Base-by-base conservation (phyloP, 2,797 vertebrate species). In the Miichthys miiuy region DNA sequence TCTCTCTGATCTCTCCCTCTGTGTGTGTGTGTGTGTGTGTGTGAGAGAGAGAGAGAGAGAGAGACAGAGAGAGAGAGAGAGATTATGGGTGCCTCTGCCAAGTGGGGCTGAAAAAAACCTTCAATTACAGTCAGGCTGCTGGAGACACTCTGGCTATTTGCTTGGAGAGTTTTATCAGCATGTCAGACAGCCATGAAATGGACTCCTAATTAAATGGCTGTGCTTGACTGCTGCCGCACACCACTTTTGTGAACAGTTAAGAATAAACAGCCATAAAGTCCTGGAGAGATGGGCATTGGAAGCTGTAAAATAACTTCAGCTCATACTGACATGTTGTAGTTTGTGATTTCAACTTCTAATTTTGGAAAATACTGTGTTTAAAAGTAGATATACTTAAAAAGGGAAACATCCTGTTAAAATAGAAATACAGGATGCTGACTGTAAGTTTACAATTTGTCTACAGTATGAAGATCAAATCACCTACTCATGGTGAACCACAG, bases 121-220 rank as follows among this genome's bases (percentile, higher is more conserved):
- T 88, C 84, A 92, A 87, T 93, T 94, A 88, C 88, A 85, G 80
- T 30, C 70, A 77, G 74, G 79, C 72, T 90, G 81, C 87, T 77
- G 85, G 87, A 89, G 87, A 86, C 82, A 88, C 62, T 91, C 63
- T 18, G 80, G 58, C 79, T 79, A 79, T 90, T 91, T 91, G 83
- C 92, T 92, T 88, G 80, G 77, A 85, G 79, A 79, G 83, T 90
- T 92, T 92, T 87, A 91, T 91, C 86, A 85, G 85, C 78, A 87
- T 85, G 72, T 92, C 74, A 86, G 69, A 86, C 41, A 64, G 70
- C 78, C 86, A 90, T 82, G 68, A 87, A 92, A 89, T 88, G 70
- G 82, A 84, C 80, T 83, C 71, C 80, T 80, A 78, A 89, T 90
- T 82, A 90, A 90, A 90, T 79, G 73, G 63, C 56, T 60, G 50